Conservation (phyloP, 23 tunicate genomes). For the Trididemnum clinides region DNA sequence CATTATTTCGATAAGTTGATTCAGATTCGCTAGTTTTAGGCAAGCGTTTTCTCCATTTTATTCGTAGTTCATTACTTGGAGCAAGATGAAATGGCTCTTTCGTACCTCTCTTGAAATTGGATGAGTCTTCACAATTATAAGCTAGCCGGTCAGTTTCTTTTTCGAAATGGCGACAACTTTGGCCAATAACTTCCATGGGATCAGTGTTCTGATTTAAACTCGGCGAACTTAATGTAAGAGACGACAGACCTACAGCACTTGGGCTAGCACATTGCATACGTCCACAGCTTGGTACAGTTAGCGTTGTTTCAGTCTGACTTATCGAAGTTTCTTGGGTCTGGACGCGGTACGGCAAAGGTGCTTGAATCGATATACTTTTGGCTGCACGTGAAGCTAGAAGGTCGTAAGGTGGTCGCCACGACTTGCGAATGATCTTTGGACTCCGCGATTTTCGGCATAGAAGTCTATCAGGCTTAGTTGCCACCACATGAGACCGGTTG, state of each 20-base stretch:
- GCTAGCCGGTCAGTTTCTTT: background rate
- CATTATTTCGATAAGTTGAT: too few species aligned
- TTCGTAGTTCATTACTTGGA: slow-evolving; percentile 42
- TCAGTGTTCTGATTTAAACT: slow-evolving; percentile 41
- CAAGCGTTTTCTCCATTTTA: slow-evolving; percentile 49
- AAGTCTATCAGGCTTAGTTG: slow-evolving; percentile 55
- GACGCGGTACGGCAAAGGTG: background rate
- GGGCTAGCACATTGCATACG: slow-evolving; percentile 41
- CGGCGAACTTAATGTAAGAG: slow-evolving; percentile 74
- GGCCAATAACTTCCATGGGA: slow-evolving; percentile 29
- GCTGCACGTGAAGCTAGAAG: slow-evolving; percentile 36
- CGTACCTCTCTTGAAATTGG: slow-evolving; percentile 7
- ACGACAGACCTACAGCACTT: slow-evolving; percentile 41
- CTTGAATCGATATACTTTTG: slow-evolving; percentile 29
- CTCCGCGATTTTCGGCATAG: slow-evolving; percentile 78
- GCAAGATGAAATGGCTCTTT: slow-evolving; percentile 51
- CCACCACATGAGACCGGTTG: slow-evolving; percentile 8
- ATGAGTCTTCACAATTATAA: background rate
- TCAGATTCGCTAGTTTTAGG: background rate
- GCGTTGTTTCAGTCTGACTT: background rate
- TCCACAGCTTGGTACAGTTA: background rate
- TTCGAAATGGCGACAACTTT: background rate
- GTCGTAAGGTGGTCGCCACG: slow-evolving; percentile 55
- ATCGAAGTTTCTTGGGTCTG: background rate
- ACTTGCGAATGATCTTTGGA: slow-evolving; percentile 74